Evolutionary conservation across 2,888 invertebrate species (phyloP), one percentile per base, ranked within the genome.

Genomic region (Caenorhabditis sp.): DNA sequence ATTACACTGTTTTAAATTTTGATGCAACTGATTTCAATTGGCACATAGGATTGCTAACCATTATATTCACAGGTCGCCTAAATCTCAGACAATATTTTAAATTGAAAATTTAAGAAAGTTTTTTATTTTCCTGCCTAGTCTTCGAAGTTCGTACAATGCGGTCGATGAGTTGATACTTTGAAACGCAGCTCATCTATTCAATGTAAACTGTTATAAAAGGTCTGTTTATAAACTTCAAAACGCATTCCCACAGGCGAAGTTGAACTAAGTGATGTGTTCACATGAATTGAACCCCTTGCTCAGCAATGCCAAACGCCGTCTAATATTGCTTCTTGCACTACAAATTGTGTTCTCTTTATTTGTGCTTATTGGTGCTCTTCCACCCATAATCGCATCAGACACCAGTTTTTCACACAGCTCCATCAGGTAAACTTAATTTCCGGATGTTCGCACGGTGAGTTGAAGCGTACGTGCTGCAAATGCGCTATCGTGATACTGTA

Each of bases 1-100:
- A 70, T 35, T 70, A 75, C 17, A 62, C 75, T 7, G 46, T 75
- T 11, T 30, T 30, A 2, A 73, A 79, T 52, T 81, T 79, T 27
- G 82, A 82, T 24, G 35, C 71, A 1, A 30, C 78, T 1, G 80
- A 82, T 70, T 76, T 75, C 37, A 82, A 75, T 50, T 82, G 80
- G 78, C 63, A 58, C 30, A 70, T 82, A 46, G 82, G 81, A 7
- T 39, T 79, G 8, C 66, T 68, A 22, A 61, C 58, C 5, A 71
- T 79, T 2, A 48, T 63, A 13, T 56, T 61, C 8, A 65, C 76
- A 55, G 80, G 80, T 81, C 15, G 11, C n/a, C 17, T 8, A 2
- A 27, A 35, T 3, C 8, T 37, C 22, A 1, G 7, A 17, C 46
- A 8, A 26, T 15, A 15, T 32, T 41, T 20, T 6, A 17, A 35